These are phyloP conservation scores for Siniperca knerii DNA, from an alignment of 2,113 vertebrate species.

Conservation along the genomic window DNA sequence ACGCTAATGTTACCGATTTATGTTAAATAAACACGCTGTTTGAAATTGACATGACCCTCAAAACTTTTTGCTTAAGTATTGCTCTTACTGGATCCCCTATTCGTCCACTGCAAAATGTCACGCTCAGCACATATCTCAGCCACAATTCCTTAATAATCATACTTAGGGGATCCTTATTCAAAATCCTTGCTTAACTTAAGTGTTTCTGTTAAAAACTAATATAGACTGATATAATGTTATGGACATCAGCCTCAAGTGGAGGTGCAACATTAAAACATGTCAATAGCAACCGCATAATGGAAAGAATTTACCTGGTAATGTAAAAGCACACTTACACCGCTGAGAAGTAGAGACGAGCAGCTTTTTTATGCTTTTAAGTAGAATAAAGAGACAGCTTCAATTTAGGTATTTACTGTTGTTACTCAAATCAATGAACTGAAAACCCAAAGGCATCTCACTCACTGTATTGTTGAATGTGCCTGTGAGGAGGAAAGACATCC, in stretches of 20 bases:
- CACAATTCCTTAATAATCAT: not conserved
- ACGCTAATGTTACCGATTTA: too few relatives aligned
- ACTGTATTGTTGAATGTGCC: constrained; percentile 12
- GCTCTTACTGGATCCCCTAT: too few relatives aligned
- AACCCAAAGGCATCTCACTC: constrained; percentile 23
- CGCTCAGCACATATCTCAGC: not conserved
- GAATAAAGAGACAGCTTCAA: constrained; percentile 29
- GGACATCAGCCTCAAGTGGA: not conserved
- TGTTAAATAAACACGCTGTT: too few relatives aligned
- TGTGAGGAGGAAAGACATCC: constrained; percentile 39
- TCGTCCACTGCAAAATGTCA: too few relatives aligned
- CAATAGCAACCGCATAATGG: not conserved
- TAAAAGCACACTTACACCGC: not conserved
- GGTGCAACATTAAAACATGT: not conserved
- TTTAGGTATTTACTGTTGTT: constrained; percentile 27
- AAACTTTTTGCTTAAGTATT: too few relatives aligned
- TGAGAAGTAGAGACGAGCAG: not conserved
- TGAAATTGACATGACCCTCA: too few relatives aligned
- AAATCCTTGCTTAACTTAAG: not conserved
- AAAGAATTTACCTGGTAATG: not conserved
- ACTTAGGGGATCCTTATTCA: not conserved
- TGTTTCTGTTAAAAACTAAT: not conserved
- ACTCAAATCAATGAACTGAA: constrained; percentile 20
- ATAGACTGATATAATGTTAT: not conserved
- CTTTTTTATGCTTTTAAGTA: not conserved